Base-by-base conservation (phyloP, 1,140 invertebrate species). In the Musca vetustissima region DNA sequence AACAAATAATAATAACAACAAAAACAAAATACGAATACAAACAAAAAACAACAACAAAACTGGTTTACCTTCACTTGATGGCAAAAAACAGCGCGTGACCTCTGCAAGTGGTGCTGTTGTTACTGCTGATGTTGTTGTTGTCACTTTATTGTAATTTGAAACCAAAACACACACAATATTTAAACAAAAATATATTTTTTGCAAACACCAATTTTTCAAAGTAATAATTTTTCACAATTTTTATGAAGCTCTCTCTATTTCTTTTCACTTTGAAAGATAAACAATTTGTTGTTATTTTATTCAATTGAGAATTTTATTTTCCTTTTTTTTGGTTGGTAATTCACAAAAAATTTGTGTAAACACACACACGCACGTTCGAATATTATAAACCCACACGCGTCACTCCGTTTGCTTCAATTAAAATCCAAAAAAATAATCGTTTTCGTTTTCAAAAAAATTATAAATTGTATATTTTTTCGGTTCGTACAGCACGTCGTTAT, bases 41-140 rank as follows among this genome's bases (percentile, higher is more conserved):
- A 32, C 3, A 32, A 43, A 43, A 43, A 11, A 43, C 36, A 43
- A 43, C n/a, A 32, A 32, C 28, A 59, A 61, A 61, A 61, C 57
- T 61, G 57, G 57, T 61, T 61, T 61, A 61, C 57, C 57, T 61
- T 61, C 57, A 61, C 8, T 21, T 61, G 36, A 61, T 43, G 36
- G 36, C 36, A 61, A 36, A 36, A 21, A n/a, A 61, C 32, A 36
- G 13, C n/a, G 24, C n/a, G 49, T 19, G 21, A 52, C 9, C 49
- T 52, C 49, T 22, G 49, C 49, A 19, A 52, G 7, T 19, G 49
- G 0, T 52, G 49, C 2, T 52, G 4, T 21, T 52, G 32, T 36
- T 36, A 19, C 19, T 13, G n/a, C 13, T 52, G 32, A 21, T 32
- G 11, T 59, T 25, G 57, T 36, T 36, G 4, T 19, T 21, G 28